Conservation (phyloP, 2,888 invertebrate species). For the Aleiodes testaceus region DNA sequence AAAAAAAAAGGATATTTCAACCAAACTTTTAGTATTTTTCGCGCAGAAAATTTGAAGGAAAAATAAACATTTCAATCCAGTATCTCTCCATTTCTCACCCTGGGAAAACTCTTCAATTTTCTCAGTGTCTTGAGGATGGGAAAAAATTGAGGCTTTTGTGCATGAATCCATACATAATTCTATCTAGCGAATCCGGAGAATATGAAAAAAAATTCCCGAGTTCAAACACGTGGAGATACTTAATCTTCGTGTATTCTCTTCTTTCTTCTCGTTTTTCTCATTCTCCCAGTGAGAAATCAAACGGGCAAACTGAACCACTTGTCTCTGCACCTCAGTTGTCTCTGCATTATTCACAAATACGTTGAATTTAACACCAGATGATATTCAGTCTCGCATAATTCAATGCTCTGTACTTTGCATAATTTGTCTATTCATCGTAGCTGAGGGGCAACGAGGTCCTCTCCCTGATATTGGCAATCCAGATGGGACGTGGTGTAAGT, state of each 20-base stretch:
- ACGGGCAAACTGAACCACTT: too few relatives aligned
- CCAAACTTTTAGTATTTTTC: too few relatives aligned
- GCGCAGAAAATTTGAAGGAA: too few relatives aligned
- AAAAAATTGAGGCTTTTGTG: neutral
- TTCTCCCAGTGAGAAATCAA: neutral
- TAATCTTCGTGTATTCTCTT: neutral
- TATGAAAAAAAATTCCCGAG: neutral
- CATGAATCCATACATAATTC: slow-evolving; percentile 21
- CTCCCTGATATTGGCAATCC: slow-evolving; percentile 36
- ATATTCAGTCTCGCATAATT: slow-evolving; percentile 28
- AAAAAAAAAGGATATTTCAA: too few relatives aligned
- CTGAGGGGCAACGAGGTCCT: neutral
- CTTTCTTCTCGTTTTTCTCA: neutral
- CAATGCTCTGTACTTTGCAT: slow-evolving; percentile 28
- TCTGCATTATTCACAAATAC: slow-evolving; percentile 18
- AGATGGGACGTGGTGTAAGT: slow-evolving; percentile 23
- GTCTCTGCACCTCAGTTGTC: neutral
- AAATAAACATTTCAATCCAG: too few relatives aligned
- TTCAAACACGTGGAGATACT: too few relatives aligned
- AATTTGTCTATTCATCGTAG: slow-evolving; percentile 40
- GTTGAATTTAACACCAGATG: slow-evolving; percentile 3
- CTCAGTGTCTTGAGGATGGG: too few relatives aligned
- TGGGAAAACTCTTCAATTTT: neutral
- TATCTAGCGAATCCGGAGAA: neutral
- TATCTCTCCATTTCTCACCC: too few relatives aligned